phyloP scores from a whole-genome alignment of 2,888 invertebrate species.

The Agapetus fuscipes region DNA sequence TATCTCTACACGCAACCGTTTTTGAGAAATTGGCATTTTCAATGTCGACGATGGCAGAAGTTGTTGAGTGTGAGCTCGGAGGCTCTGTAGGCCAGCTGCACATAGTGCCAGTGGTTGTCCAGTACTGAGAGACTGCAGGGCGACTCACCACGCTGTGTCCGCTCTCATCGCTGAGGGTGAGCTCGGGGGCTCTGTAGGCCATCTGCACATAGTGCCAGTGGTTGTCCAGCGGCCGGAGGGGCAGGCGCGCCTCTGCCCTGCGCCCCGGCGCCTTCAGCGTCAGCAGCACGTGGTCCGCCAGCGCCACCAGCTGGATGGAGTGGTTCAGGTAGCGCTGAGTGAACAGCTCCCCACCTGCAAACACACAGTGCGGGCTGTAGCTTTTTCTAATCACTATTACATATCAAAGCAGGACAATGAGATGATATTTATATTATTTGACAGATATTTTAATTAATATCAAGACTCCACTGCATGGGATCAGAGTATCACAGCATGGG shows the following conservation, averaged over 20 bases:
- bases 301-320: constrained; percentile 50
- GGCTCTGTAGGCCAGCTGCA: constrained; percentile 48
- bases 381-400: too few relatives aligned
- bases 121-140: constrained; percentile 31
- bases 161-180: constrained; percentile 17
- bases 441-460: too few relatives aligned
- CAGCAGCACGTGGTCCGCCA: constrained; percentile 49
- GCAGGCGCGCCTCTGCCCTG: constrained; percentile 53
- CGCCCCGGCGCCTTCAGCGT: constrained; percentile 47
- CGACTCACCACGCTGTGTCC: constrained; percentile 18
- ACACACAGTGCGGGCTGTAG: too few relatives aligned
- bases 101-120: constrained; percentile 75
- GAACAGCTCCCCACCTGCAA: constrained; percentile 58
- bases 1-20: too few relatives aligned
- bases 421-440: constrained; percentile 5
- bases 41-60: too few relatives aligned
- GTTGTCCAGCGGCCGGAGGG: constrained; percentile 65
- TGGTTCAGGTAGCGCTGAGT: constrained; percentile 56
- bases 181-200: constrained; percentile 35
- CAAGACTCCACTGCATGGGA: too few relatives aligned
- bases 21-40: too few relatives aligned
- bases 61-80: constrained; percentile 22
- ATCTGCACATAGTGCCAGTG: constrained; percentile 70
- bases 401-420: constrained; percentile 4
- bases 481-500: too few relatives aligned